A percentile compares a stretch with the other conserved stretches of the same genome.
Evolutionary conservation across 2,797 vertebrate species (phyloP).

Genomic region (Antrozous pallidus): DNA sequence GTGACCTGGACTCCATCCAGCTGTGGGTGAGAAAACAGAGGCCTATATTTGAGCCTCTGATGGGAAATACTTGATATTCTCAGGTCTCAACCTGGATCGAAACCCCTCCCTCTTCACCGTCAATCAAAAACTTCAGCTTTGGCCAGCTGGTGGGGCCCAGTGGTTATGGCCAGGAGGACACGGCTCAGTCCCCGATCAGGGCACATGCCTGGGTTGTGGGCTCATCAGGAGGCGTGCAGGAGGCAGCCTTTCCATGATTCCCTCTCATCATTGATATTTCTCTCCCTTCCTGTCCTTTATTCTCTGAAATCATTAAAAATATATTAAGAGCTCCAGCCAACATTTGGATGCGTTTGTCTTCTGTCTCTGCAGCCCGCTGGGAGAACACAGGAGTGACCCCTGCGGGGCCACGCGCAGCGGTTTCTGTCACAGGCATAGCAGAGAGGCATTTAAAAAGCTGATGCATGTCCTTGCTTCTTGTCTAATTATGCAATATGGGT

Average conservation of each 20-base stretch:
- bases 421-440: too few species aligned
- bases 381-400: background rate
- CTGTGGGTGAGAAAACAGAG: background rate
- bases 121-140: background rate
- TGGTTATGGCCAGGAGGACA: too few species aligned
- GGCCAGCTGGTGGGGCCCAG: background rate
- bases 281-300: background rate
- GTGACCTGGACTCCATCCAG: background rate
- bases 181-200: too few species aligned
- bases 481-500: background rate
- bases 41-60: background rate
- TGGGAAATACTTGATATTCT: background rate
- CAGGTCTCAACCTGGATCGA: background rate
- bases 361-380: background rate
- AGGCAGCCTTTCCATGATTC: background rate
- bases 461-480: background rate
- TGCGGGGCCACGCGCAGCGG: accelerated
- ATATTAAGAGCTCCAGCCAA: too few species aligned
- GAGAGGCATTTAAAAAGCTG: background rate
- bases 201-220: too few species aligned
- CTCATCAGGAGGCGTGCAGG: too few species aligned
- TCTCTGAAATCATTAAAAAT: too few species aligned
- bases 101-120: background rate
- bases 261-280: background rate
- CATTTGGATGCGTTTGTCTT: background rate